Conservation (phyloP, 2,888 invertebrate genomes). For the Eupithecia insigniata region DNA sequence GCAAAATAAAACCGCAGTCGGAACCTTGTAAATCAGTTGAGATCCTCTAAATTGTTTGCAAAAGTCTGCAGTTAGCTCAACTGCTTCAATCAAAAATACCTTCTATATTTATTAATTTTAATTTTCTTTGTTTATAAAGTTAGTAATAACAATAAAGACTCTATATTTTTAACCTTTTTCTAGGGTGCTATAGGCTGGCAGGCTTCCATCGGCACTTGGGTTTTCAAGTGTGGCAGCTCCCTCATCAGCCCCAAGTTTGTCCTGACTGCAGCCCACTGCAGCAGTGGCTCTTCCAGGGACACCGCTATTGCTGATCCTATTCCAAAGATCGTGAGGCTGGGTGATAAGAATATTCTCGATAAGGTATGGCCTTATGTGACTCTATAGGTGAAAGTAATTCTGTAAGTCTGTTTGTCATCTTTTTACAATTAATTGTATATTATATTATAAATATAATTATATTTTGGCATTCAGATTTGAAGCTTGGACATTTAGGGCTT, state of each 20-base stretch:
- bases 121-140: too few species aligned
- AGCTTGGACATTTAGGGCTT: neutral
- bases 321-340: slow-evolving; percentile 65
- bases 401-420: neutral
- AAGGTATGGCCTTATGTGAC: slow-evolving; percentile 37
- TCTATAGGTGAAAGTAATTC: neutral
- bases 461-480: neutral
- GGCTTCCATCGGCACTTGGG: slow-evolving; percentile 54
- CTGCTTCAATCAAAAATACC: too few species aligned
- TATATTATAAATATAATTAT: too few species aligned
- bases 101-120: too few species aligned
- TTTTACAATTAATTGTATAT: too few species aligned
- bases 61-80: too few species aligned
- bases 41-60: too few species aligned
- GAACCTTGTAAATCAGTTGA: too few species aligned
- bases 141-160: too few species aligned
- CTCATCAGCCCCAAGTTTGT: slow-evolving; percentile 86
- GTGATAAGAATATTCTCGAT: slow-evolving; percentile 59
- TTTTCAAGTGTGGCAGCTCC: slow-evolving; percentile 86
- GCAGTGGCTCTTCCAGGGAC: slow-evolving; percentile 52
- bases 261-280: slow-evolving; percentile 88
- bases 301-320: slow-evolving; percentile 50
- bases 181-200: slow-evolving; percentile 71
- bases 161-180: slow-evolving; percentile 23
- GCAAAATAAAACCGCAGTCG: too few species aligned